A percentile compares a stretch with the other conserved stretches of the same genome.
Evolutionary conservation across 2,888 invertebrate species (phyloP).

Genomic region (Heliconius hortense): DNA sequence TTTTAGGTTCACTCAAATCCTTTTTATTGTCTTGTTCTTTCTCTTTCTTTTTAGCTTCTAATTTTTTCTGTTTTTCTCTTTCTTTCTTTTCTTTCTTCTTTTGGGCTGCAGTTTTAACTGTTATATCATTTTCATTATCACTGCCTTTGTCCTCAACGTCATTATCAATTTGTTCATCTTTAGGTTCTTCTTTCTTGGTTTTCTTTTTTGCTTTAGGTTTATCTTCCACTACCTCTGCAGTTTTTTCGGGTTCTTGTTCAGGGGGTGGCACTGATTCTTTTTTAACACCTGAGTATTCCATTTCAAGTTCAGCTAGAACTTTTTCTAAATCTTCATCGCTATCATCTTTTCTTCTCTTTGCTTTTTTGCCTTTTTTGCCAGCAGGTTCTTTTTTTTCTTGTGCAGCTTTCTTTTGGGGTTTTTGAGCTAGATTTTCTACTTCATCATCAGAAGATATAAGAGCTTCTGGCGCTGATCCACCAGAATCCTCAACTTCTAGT

Average conservation of each 20-base stretch:
- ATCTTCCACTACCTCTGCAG: constrained; percentile 64
- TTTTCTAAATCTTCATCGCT: constrained; percentile 92
- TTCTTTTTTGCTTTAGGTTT: constrained; percentile 69
- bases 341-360: constrained; percentile 87
- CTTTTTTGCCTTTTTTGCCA: constrained; percentile 88
- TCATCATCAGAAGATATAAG: constrained; percentile 76
- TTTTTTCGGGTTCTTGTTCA: constrained; percentile 64
- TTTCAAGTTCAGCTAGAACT: constrained; percentile 90
- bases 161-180: constrained; percentile 52
- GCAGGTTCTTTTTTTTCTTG: constrained; percentile 73
- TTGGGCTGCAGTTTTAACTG: constrained; percentile 91
- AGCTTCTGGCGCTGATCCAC: constrained; percentile 71
- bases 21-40: constrained; percentile 65
- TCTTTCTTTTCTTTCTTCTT: constrained; percentile 96
- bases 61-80: constrained; percentile 88
- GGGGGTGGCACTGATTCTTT: constrained; percentile 70
- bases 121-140: constrained; percentile 81
- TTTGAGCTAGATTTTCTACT: constrained; percentile 56
- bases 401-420: constrained; percentile 61
- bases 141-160: constrained; percentile 70
- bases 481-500: constrained; percentile 85
- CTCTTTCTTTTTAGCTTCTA: constrained; percentile 84
- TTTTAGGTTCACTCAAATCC: constrained; percentile 55
- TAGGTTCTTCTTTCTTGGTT: constrained; percentile 64
- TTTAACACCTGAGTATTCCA: constrained; percentile 88